Base-by-base conservation (phyloP, 2,888 invertebrate species). In the Craniophora ligustri region DNA sequence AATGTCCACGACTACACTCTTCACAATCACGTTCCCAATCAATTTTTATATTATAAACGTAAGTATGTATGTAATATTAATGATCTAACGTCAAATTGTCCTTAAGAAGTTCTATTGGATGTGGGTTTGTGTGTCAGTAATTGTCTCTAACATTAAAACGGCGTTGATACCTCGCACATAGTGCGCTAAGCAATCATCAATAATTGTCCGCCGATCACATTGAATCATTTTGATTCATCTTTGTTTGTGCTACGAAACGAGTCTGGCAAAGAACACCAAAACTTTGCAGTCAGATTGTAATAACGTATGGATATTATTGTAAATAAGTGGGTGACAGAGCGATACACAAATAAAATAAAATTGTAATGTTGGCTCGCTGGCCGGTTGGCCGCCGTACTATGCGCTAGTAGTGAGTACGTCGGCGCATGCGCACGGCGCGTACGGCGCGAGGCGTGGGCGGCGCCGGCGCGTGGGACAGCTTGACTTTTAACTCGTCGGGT, bases 241-340 rank as follows among this genome's bases (percentile, higher is more conserved):
- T 31, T 35, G 40, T 62, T 23, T 23, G 23, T 47, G 40, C 23
- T 47, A 60, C n/a, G n/a, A n/a, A n/a, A n/a, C n/a, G n/a, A n/a
- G n/a, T n/a, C n/a, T 44, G 64, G 64, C 47, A 30, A 46, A 51
- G 30, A 42, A 41, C 46, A 57, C 39, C 30, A 5, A 30, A 50
- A 47, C 28, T 19, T 51, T 38, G n/a, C 10, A 26, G 51, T 50
- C 54, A 64, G 48, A 48, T 68, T 39, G 41, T 50, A 45, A 50
- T 49, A 35, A 51, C 63, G 39, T 42, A 45, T 26, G 41, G 50
- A 54, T 59, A 41, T 59, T 16, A 59, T 64, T 48, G 54, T 64
- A 64, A 64, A 69, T 64, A 59, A 42, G 28, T 42, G 30, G 38
- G 41, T 60, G 69, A 48, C 65, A 44, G 26, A 32, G 50, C 31